Evolutionary conservation across 2,888 invertebrate genomes (phyloP), one percentile per base, ranked within the genome.

Genomic region (Dasypogon diadema): DNA sequence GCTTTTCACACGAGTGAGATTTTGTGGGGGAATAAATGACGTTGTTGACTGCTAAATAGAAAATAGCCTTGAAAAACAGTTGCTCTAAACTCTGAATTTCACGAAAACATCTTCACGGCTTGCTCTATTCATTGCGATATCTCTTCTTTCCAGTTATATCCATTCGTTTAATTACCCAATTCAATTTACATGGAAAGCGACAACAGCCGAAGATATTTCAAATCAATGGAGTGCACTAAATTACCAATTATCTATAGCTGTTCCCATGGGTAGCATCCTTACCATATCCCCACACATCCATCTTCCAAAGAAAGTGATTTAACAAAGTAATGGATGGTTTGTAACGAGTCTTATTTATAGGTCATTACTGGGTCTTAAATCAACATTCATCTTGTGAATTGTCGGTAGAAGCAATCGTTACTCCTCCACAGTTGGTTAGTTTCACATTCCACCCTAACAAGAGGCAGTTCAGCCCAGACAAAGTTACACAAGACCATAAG

Each of bases 291-390:
- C 24, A 46, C 46, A 26, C 30, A 70, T 70, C 48, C 30, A 70
- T 70, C 70, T 54, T 54, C 5, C 21, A 46, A 70, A 54, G 70
- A 73, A 73, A 56, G 73, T 73, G 73, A 73, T 73, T 73, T 73
- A 73, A 51, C 56, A 42, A 56, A 55, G 73, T 73, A 73, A 73
- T 73, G 21, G 51, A 56, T 56, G 55, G 56, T 46, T 56, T 56
- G 56, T 73, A 73, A 73, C 73, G 73, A 73, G 73, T 73, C 73
- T 73, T 73, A 73, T 73, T 56, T 73, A 73, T 73, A 73, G 73
- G 73, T 73, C 73, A 73, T 73, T 73, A 73, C 73, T 37, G 55
- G 22, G 73, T 56, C 73, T 73, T 73, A 73, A 73, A 73, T 73
- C 73, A 73, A 73, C 73, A 73, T 73, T 73, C 73, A 73, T 73